A percentile compares a stretch with the other conserved stretches of the same genome.
phyloP scores from a whole-genome alignment of 2,888 invertebrate species.

The Leistus spinibarbis region DNA sequence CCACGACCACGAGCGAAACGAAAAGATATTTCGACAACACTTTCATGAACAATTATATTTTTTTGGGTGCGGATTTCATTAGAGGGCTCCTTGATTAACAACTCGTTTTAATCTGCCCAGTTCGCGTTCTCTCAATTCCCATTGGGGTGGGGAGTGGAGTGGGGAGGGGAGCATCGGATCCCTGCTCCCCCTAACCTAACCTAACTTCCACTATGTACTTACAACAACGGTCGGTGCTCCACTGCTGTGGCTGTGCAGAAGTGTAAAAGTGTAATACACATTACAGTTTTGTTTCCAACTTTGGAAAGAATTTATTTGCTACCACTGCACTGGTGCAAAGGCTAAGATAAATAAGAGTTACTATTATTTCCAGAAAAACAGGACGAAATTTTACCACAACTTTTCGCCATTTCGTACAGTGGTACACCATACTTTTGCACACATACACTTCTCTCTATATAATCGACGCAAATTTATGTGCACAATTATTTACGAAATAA shows the following conservation, averaged over 20 bases:
- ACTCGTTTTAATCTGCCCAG: conserved; percentile 33
- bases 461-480: too few species aligned
- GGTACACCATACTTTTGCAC: too few species aligned
- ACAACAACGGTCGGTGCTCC: too few species aligned
- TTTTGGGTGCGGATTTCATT: conserved; percentile 34
- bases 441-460: too few species aligned
- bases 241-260: background rate
- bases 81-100: conserved; percentile 33
- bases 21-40: conserved; percentile 30
- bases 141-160: background rate
- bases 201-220: background rate
- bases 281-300: background rate
- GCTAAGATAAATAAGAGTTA: background rate
- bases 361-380: too few species aligned
- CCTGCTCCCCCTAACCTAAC: background rate
- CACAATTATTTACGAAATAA: too few species aligned
- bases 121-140: conserved; percentile 11
- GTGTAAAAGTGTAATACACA: background rate
- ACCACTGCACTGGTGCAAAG: too few species aligned
- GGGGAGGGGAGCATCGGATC: background rate
- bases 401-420: too few species aligned
- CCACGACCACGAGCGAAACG: background rate
- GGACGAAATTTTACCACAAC: too few species aligned
- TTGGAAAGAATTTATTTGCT: background rate
- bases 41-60: conserved; percentile 29